These are phyloP conservation scores for Drosophila orena DNA, from an alignment of 1,140 invertebrate species.

Conservation along the genomic window DNA sequence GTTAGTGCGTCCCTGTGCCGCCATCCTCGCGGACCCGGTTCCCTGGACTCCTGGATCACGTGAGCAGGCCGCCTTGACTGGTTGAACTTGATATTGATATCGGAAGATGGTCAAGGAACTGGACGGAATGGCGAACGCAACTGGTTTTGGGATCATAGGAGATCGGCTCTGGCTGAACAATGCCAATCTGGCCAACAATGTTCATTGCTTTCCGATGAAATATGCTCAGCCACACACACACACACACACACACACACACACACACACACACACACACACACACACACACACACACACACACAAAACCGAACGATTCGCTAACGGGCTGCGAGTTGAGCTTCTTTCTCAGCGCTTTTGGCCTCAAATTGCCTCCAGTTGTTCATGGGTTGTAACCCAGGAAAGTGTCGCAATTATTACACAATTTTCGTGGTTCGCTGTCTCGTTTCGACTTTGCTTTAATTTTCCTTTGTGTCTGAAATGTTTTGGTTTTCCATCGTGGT, in stretches of 20 bases:
- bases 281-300: too few relatives aligned
- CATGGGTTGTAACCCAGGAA: slow-evolving; percentile 51
- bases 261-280: too few relatives aligned
- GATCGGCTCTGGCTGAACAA: slow-evolving; percentile 31
- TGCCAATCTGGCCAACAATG: slow-evolving; percentile 47
- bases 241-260: too few relatives aligned
- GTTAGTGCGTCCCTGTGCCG: slow-evolving; percentile 61
- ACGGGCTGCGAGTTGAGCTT: slow-evolving; percentile 42
- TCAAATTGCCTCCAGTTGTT: slow-evolving; percentile 33
- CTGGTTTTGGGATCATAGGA: slow-evolving; percentile 53
- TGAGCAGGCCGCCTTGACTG: slow-evolving; percentile 59
- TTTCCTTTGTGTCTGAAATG: slow-evolving; percentile 54
- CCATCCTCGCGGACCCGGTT: slow-evolving; percentile 23
- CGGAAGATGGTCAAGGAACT: slow-evolving; percentile 64
- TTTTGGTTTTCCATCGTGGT: slow-evolving; percentile 44
- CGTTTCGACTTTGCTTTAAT: slow-evolving; percentile 25
- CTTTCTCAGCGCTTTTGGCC: slow-evolving; percentile 37
- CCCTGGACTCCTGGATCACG: slow-evolving; percentile 18
- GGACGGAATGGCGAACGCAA: slow-evolving; percentile 44
- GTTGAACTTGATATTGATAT: slow-evolving; percentile 83
- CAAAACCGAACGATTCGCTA: slow-evolving; percentile 20
- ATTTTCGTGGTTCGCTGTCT: slow-evolving; percentile 53
- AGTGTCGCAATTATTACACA: slow-evolving; percentile 81
- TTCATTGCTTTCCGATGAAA: slow-evolving; percentile 56
- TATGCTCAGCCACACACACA: slow-evolving; percentile 16